Conservation (phyloP, 2,797 vertebrate genomes). For the Cetoscarus ocellatus region DNA sequence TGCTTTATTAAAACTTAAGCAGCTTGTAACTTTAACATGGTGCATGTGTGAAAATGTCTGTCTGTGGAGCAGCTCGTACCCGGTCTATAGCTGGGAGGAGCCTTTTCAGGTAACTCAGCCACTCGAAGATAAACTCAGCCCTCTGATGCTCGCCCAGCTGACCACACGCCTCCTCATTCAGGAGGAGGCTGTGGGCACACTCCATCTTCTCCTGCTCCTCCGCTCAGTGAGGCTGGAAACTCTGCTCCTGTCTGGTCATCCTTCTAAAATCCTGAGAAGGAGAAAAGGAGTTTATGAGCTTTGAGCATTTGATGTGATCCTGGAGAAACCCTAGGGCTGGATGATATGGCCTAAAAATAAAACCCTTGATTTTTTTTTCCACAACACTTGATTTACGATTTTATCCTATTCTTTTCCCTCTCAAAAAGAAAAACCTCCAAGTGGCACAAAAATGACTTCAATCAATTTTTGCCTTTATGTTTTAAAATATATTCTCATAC, state of each 20-base stretch:
- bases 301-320: too few relatives aligned
- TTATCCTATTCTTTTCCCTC: too few relatives aligned
- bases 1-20: too few relatives aligned
- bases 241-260: conserved; percentile 13
- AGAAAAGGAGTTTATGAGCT: not conserved
- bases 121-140: conserved; percentile 90
- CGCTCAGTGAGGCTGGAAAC: conserved; percentile 24
- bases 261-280: conserved; percentile 18
- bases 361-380: too few relatives aligned
- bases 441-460: too few relatives aligned
- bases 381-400: too few relatives aligned
- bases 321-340: too few relatives aligned
- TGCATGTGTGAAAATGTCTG: not conserved
- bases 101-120: conserved; percentile 90
- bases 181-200: conserved; percentile 88
- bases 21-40: not conserved
- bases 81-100: conserved; percentile 39
- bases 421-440: too few relatives aligned
- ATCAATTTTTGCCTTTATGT: too few relatives aligned
- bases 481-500: too few relatives aligned
- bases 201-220: conserved; percentile 84
- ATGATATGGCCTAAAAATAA: too few relatives aligned
- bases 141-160: conserved; percentile 88
- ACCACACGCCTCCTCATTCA: conserved; percentile 86
- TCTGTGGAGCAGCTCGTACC: conserved; percentile 38